These are phyloP conservation scores for Capra hircus DNA, from an alignment of 2,113 vertebrate species.

Conservation along the genomic window DNA sequence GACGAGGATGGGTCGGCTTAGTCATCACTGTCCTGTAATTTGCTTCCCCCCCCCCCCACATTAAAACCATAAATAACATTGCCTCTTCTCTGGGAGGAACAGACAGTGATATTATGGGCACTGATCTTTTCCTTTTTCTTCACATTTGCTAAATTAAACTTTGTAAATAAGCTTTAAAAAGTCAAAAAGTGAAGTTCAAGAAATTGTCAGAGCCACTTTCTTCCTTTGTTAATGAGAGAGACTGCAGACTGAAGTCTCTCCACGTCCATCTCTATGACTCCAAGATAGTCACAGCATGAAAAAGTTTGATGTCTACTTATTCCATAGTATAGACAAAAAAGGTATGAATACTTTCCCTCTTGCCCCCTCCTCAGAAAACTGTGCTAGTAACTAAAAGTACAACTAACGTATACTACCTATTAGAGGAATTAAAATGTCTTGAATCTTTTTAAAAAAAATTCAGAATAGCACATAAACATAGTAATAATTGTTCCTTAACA, in stretches of 20 bases:
- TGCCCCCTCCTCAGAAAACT: neutral
- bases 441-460: neutral
- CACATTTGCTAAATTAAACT: neutral
- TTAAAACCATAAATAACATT: neutral
- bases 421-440: neutral
- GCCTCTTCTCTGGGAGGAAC: neutral
- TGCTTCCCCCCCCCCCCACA: fast-evolving
- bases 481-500: neutral
- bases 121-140: neutral
- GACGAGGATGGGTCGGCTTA: neutral
- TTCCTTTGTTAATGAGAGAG: no score
- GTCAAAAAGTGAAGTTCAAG: neutral
- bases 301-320: neutral
- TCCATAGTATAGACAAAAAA: neutral
- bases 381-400: neutral
- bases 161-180: neutral
- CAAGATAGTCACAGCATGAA: no score
- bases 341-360: neutral
- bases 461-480: neutral
- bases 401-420: neutral
- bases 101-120: neutral
- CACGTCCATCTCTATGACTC: fast-evolving
- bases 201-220: neutral
- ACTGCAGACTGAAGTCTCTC: neutral
- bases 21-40: neutral